A percentile compares a stretch with the other conserved stretches of the same genome.
Conservation (phyloP, 2,888 invertebrate genomes). For the Melolontha melolontha region DNA sequence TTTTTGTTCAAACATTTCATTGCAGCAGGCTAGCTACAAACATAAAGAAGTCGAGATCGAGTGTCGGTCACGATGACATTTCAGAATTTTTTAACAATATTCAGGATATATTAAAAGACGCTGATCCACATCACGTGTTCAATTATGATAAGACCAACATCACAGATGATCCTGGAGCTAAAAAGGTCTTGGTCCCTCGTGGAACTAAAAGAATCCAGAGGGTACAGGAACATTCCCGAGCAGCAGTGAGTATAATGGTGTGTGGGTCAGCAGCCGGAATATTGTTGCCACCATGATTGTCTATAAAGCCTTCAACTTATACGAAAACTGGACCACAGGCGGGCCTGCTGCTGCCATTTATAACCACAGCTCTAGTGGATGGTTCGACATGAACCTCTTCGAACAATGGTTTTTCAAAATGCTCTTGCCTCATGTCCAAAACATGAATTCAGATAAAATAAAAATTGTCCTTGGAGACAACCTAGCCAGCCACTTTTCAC, state of each 20-base stretch:
- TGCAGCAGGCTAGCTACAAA: no score
- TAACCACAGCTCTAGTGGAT: conserved; percentile 42
- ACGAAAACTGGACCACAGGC: conserved; percentile 46
- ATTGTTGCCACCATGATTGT: conserved; percentile 57
- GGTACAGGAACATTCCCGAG: no score
- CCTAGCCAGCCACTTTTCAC: conserved; percentile 24
- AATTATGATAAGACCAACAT: conserved; percentile 62
- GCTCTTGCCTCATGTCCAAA: conserved; percentile 48
- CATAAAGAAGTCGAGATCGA: no score
- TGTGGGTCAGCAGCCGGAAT: conserved; percentile 54
- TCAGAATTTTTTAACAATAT: no score
- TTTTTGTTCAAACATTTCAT: no score
- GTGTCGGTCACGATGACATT: no score
- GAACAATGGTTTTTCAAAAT: conserved; percentile 48
- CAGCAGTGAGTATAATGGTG: no score
- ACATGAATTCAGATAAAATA: conserved; percentile 36
- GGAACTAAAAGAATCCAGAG: no score
- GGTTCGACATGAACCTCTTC: conserved; percentile 47
- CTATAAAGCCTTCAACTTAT: conserved; percentile 52
- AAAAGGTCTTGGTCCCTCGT: no score
- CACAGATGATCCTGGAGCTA: conserved; percentile 58
- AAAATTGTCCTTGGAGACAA: conserved; percentile 57
- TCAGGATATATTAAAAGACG: no score
- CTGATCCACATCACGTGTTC: no score
- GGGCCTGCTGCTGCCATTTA: conserved; percentile 37